Evolutionary conservation across 2,888 invertebrate genomes (phyloP), one percentile per base, ranked within the genome.

Genomic region (Mechanitis mazaeus): DNA sequence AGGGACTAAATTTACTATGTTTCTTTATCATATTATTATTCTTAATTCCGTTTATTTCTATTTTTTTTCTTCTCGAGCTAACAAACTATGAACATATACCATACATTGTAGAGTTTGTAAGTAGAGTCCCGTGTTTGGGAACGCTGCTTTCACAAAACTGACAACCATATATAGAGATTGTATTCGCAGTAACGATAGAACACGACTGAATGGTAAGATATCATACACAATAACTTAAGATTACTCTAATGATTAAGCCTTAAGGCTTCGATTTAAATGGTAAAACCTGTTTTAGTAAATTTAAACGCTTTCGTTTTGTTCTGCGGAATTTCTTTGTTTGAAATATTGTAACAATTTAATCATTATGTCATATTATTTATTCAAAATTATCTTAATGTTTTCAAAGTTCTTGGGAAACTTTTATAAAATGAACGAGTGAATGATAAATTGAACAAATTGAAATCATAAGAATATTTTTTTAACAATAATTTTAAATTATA

Each of bases 221-320:
- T 76, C 74, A 65, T 73, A 77, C 75, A 83, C 82, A 83, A 85
- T 84, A 75, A 76, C 73, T 71, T 73, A 78, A 81, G 82, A 85
- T 84, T 83, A 77, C 79, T 77, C 72, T 71, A 58, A 70, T 76
- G 66, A 72, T 70, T 73, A 58, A 50, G 55, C 58, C 63, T 54
- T 60, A 59, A 42, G 65, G 59, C 59, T 53, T 47, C 50, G 59
- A 56, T 31, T 50, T 73, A 74, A 75, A 75, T 73, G 66, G 73
- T 73, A 74, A 74, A 75, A 75, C 69, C 69, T 71, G 69, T 73
- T 73, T 74, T 75, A 72, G 71, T 73, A 73, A 76, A 74, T 75
- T 75, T 75, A 76, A 71, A 74, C 72, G 78, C 80, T 80, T 82
- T 83, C 82, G 55, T 45, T 55, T 58, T 31, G 55, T 46, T 57